Evolutionary conservation across 2,113 vertebrate genomes (phyloP).

Genomic region (Nycticebus coucang): DNA sequence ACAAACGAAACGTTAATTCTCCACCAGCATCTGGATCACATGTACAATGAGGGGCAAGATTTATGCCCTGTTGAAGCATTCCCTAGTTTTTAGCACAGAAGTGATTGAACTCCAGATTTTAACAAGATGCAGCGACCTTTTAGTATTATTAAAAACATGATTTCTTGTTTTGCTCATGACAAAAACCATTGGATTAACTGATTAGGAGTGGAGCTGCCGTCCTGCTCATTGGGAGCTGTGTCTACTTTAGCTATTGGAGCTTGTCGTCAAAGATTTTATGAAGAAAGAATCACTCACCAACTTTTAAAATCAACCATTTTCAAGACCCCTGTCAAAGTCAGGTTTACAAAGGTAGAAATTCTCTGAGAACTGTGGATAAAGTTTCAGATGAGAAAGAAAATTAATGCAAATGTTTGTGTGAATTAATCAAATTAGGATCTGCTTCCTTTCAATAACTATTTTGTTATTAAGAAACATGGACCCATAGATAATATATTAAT

Average conservation of each 20-base stretch:
- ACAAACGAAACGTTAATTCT: constrained; percentile 84
- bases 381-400: constrained; percentile 17
- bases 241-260: constrained; percentile 46
- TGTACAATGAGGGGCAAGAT: constrained; percentile 87
- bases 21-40: constrained; percentile 87
- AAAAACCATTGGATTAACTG: constrained; percentile 88
- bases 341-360: background rate
- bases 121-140: constrained; percentile 89
- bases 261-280: constrained; percentile 30
- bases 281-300: constrained; percentile 40
- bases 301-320: constrained; percentile 42
- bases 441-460: background rate
- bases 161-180: constrained; percentile 89
- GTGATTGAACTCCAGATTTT: constrained; percentile 91
- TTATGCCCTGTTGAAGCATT: constrained; percentile 90
- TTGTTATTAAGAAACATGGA: background rate
- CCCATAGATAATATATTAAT: no score
- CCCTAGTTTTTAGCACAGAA: constrained; percentile 89
- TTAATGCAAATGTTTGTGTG: background rate
- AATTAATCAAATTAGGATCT: constrained; percentile 25
- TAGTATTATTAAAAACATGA: constrained; percentile 89
- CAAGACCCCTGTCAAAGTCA: constrained; percentile 44
- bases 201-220: constrained; percentile 85
- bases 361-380: background rate
- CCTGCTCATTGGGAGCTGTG: constrained; percentile 70